Conservation (phyloP, 2,797 vertebrate genomes). For the Aeoliscus strigatus region DNA sequence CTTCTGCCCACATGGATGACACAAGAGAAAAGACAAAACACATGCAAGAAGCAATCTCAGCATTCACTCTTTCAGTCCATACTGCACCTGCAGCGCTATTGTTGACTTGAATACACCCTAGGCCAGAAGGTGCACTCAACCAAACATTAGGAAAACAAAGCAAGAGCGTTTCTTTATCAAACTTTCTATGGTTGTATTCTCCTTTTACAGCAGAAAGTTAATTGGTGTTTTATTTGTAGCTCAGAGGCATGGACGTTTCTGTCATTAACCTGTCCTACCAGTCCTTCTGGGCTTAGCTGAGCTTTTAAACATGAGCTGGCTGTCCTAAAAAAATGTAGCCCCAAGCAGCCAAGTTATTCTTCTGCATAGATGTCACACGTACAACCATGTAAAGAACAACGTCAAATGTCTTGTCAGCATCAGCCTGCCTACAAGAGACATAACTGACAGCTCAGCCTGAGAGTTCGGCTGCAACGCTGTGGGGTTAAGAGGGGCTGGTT, state of each 20-base stretch:
- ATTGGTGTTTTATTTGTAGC: constrained; percentile 48
- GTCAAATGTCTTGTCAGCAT: constrained; percentile 11
- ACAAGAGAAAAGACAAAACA: constrained; percentile 35
- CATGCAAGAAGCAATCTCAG: no score
- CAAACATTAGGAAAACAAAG: constrained; percentile 27
- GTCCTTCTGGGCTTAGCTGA: constrained; percentile 29
- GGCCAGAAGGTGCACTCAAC: no score
- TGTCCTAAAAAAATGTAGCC: constrained; percentile 27
- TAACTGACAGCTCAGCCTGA: constrained; percentile 25
- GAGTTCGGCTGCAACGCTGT: constrained; percentile 53
- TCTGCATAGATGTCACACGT: constrained; percentile 28
- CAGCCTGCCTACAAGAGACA: constrained; percentile 19
- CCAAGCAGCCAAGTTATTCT: constrained; percentile 25
- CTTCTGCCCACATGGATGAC: constrained; percentile 28
- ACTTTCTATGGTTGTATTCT: constrained; percentile 25
- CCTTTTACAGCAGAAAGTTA: constrained; percentile 23
- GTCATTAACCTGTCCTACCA: constrained; percentile 47
- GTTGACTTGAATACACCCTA: constrained; percentile 40
- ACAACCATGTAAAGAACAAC: constrained; percentile 13
- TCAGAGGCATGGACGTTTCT: constrained; percentile 29
- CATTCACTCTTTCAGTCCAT: constrained; percentile 28
- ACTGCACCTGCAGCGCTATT: constrained; percentile 55
- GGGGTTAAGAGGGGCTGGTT: constrained; percentile 47
- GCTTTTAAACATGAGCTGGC: constrained; percentile 43
- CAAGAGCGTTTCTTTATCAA: constrained; percentile 18